Conservation (phyloP, 2,797 vertebrate species). For the Lepilemur ruficaudatus region DNA sequence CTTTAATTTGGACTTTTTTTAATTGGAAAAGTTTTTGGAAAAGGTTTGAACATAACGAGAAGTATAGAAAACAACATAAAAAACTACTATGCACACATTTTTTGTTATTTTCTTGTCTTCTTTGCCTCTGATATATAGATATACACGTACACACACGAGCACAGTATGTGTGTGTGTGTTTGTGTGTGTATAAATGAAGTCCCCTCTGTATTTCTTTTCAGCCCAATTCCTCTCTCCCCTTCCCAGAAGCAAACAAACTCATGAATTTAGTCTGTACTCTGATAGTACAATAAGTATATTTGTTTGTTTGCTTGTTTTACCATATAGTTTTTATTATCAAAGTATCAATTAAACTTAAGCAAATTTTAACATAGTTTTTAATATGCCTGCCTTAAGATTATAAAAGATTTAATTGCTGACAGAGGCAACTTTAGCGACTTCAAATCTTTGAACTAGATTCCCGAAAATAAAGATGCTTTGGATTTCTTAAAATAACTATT, state of each 20-base stretch:
- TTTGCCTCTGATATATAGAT: background rate
- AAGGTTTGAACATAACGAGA: background rate
- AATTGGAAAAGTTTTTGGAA: background rate
- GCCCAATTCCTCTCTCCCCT: background rate
- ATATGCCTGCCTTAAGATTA: background rate
- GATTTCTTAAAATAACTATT: background rate
- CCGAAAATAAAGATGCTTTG: background rate
- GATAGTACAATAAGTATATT: background rate
- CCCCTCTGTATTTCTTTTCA: background rate
- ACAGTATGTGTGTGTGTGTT: background rate
- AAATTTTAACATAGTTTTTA: background rate
- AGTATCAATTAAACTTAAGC: slow-evolving; percentile 34
- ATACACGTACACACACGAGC: background rate
- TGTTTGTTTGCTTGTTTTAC: background rate
- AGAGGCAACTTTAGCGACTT: background rate
- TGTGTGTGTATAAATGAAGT: background rate
- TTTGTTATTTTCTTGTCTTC: background rate
- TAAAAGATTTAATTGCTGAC: slow-evolving; percentile 1
- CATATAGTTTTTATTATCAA: slow-evolving; percentile 10
- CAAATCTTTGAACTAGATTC: background rate
- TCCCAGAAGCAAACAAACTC: background rate
- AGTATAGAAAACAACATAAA: background rate
- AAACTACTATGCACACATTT: background rate
- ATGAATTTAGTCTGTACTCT: background rate
- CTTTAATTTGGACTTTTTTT: background rate